Base-by-base conservation (phyloP, 1,140 invertebrate genomes). In the Mamestra configurata region DNA sequence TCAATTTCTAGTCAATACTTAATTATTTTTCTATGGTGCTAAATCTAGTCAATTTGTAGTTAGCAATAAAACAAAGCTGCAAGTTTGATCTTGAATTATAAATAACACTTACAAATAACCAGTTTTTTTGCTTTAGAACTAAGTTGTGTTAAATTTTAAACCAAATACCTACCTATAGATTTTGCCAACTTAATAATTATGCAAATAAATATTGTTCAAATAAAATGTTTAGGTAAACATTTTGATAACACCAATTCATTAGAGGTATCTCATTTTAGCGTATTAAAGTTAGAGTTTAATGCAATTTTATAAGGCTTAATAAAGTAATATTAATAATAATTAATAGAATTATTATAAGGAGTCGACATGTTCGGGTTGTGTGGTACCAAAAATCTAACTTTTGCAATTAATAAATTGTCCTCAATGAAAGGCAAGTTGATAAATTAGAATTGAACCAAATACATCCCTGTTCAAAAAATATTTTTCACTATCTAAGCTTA, bases 1-100 rank as follows among this genome's bases (percentile, higher is more conserved):
- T 43, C n/a, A n/a, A 46, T 68, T 82, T 68, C 55, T 88, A 59
- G 55, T 59, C 24, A 31, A 31, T 31, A 22, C 37, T 46, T 40
- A 15, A 61, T 49, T 76, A 83, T 84, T 88, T 90, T 87, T 84
- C 84, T 83, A 81, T 88, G 86, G 87, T 90, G 88, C 88, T 90
- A 90, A 83, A 27, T 79, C 27, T 88, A 89, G 88, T 88, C 81
- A 85, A 89, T 89, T 87, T 82, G 20, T 80, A 86, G 81, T 49
- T 79, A 79, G 77, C 71, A 80, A 83, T 82, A 70, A 77, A 71
- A 49, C 27, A 79, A 79, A 64, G 82, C 80, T 84, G 78, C 79
- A 78, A 82, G 43, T 84, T 80, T 59, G 40, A 27, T 43, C 43
- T 57, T 20, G 8, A 51, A 72, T 20, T 64, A 27, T 37, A 27